A percentile compares a stretch with the other conserved stretches of the same genome.
These are phyloP conservation scores for Cyclargus thomasi DNA, from an alignment of 1,140 invertebrate species.

Conservation along the genomic window DNA sequence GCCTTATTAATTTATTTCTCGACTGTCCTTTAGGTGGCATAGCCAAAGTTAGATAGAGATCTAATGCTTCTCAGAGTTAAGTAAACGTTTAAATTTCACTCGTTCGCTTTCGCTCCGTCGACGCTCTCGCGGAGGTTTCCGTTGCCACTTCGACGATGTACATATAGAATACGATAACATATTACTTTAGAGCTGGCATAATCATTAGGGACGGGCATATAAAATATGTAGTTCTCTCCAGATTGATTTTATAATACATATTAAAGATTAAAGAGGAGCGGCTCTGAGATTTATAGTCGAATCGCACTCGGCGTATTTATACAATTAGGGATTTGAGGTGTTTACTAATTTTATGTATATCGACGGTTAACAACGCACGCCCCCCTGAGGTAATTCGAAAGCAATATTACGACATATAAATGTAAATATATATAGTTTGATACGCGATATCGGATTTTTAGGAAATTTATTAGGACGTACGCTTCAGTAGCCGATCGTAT, in stretches of 20 bases:
- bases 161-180: slow-evolving; percentile 34
- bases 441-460: slow-evolving; percentile 69
- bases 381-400: slow-evolving; percentile 71
- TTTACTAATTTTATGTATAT: slow-evolving; percentile 64
- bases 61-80: slow-evolving; percentile 32
- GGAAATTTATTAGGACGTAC: slow-evolving; percentile 67
- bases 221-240: slow-evolving; percentile 53
- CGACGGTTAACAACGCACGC: slow-evolving; percentile 62
- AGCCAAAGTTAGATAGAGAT: slow-evolving; percentile 67
- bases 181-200: slow-evolving; percentile 57
- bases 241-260: slow-evolving; percentile 56
- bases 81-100: slow-evolving; percentile 23
- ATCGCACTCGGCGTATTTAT: slow-evolving; percentile 63
- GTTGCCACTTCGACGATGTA: slow-evolving; percentile 21
- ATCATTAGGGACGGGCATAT: slow-evolving; percentile 61
- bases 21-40: slow-evolving; percentile 58
- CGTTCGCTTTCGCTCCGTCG: slow-evolving; percentile 20
- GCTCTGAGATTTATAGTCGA: slow-evolving; percentile 63
- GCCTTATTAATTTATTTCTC: slow-evolving; percentile 54
- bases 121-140: slow-evolving; percentile 11
- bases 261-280: slow-evolving; percentile 66
- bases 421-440: slow-evolving; percentile 75
- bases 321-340: slow-evolving; percentile 66
- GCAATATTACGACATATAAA: slow-evolving; percentile 74
- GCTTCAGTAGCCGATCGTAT: slow-evolving; percentile 62